Conservation (phyloP, 2,888 invertebrate species). For the Muschampia plurimacula region DNA sequence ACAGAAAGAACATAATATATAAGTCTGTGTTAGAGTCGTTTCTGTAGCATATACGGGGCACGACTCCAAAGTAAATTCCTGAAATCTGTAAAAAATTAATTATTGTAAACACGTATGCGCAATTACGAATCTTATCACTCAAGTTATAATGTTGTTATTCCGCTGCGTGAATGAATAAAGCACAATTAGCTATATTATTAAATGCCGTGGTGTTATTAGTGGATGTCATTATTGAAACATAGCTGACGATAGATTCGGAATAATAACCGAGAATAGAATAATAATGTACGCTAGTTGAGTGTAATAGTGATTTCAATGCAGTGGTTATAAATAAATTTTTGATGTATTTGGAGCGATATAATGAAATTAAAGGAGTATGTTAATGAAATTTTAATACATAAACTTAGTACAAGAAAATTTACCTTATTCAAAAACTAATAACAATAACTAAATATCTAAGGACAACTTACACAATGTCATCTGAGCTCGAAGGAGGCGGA, state of each 20-base stretch:
- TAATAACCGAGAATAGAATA: conserved; percentile 3
- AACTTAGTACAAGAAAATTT: no score
- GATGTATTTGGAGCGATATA: neutral
- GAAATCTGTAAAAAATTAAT: neutral
- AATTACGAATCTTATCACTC: conserved; percentile 27
- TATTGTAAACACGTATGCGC: conserved; percentile 8
- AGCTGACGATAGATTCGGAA: neutral
- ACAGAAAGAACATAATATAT: no score
- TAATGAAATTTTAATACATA: no score
- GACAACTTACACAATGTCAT: no score
- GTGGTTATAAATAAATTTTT: conserved; percentile 14
- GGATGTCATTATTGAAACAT: conserved; percentile 20
- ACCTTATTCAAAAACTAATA: no score
- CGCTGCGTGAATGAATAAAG: neutral
- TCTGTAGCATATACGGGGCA: no score
- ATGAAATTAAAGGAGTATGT: neutral
- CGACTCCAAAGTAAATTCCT: no score
- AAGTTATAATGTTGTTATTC: conserved; percentile 7
- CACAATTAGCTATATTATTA: neutral
- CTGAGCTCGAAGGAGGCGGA: no score
- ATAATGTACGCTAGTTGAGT: conserved; percentile 8
- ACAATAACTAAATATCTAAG: no score
- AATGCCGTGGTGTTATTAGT: conserved; percentile 11
- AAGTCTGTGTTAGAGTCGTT: no score
- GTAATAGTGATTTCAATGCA: conserved; percentile 11